Evolutionary conservation across 2,113 vertebrate species (phyloP).

Genomic region (Corydoras maculifer): DNA sequence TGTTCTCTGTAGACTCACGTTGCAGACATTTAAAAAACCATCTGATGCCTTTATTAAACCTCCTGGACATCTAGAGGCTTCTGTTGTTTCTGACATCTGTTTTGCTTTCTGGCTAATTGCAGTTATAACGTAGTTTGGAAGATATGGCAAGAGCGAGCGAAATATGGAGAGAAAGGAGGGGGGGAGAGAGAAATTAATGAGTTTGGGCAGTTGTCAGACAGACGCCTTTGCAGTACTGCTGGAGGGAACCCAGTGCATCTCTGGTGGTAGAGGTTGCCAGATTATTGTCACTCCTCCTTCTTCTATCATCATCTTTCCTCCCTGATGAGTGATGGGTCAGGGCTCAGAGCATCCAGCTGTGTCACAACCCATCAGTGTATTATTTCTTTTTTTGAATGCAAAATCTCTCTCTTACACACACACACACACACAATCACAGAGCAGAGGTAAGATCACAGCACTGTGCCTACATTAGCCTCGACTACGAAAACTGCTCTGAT

Average conservation of each 20-base stretch:
- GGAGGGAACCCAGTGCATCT: conserved; percentile 25
- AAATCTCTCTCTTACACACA: background rate
- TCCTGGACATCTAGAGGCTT: conserved; percentile 27
- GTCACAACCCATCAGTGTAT: conserved; percentile 26
- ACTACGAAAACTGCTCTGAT: too few relatives aligned
- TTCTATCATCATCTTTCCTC: conserved; percentile 22
- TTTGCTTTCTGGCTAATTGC: conserved; percentile 33
- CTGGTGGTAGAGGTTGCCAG: conserved; percentile 34
- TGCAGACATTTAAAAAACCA: background rate
- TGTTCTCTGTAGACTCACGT: background rate
- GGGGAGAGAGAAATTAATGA: conserved; percentile 16
- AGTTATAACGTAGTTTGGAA: conserved; percentile 34
- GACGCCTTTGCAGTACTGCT: conserved; percentile 25
- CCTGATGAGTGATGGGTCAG: conserved; percentile 15
- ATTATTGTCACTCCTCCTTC: background rate
- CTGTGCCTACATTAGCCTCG: too few relatives aligned
- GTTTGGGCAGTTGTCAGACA: conserved; percentile 36
- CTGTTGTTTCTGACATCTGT: conserved; percentile 35
- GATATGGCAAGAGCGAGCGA: background rate
- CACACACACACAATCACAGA: background rate
- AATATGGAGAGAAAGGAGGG: background rate
- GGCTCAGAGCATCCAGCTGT: conserved; percentile 23
- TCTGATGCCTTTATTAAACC: conserved; percentile 28
- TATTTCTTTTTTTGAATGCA: conserved; percentile 18
- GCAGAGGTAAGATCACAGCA: too few relatives aligned